Evolutionary conservation across 2,113 vertebrate species (phyloP), one percentile per base, ranked within the genome.

Genomic region (Malurus melanocephalus): DNA sequence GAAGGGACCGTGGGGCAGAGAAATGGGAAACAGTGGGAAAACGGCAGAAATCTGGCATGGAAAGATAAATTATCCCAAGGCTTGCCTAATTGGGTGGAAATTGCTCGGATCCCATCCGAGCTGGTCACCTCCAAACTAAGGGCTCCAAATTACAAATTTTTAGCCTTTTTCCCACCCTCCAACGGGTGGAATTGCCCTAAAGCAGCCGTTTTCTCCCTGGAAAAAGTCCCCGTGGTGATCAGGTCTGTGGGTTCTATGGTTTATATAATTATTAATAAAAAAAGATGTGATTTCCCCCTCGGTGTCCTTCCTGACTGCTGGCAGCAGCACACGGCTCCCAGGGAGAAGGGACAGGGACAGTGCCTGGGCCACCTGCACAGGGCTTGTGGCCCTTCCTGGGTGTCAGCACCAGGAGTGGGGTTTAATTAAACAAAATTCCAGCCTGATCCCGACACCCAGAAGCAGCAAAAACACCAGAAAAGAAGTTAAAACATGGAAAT

Each of bases 391-490:
- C 45, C 13, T 22, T 35, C 10, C 10, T 5, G 20, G n/a, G 13
- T 5, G 23, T 19, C 10, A 40, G 30, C 2, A 3, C 13, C 49
- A 7, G 30, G 11, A 52, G 32, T 1, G 14, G 38, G 20, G 1
- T 40, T 65, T 6, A 10, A 1, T 19, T 4, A 11, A 7, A 5
- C 30, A 6, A 30, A 62, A 27, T 19, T 23, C 38, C 55, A 4
- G 3, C 14, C 18, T 0, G 22, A 32, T 10, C 61, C 14, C 0
- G 1, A 8, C 46, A 2, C 4, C 13, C 67, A 5, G 20, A 3
- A 57, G 27, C 56, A 22, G 21, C 18, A 5, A 72, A 80, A 72
- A 80, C 5, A 66, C 6, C 42, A 27, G 27, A n/a, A 60, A 38
- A 49, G 18, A 45, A 24, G 33, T 16, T 16, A 2, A 10, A 12